These are phyloP conservation scores for Drosophila koepferae DNA, from an alignment of 2,888 invertebrate genomes.

Conservation along the genomic window DNA sequence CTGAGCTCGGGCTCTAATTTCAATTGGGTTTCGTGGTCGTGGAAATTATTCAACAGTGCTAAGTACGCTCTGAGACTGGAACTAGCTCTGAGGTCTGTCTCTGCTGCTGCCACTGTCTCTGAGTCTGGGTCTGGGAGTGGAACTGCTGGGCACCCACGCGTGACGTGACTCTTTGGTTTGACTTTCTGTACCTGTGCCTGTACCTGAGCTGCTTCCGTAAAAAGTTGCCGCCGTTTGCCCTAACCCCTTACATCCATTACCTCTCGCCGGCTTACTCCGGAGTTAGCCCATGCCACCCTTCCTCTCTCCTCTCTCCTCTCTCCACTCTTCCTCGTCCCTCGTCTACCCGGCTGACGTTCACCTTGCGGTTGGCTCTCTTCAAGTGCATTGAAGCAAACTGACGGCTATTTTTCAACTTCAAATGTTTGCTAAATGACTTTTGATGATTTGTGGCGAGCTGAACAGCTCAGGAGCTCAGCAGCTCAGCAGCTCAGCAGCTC, in stretches of 20 bases:
- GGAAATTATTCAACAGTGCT: conserved; percentile 80
- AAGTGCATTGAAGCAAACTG: conserved; percentile 81
- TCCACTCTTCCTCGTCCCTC: neutral
- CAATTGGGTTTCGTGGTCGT: conserved; percentile 80
- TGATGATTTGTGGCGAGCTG: conserved; percentile 77
- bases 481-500: conserved; percentile 19
- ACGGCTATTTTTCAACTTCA: conserved; percentile 83
- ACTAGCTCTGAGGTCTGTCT: conserved; percentile 21
- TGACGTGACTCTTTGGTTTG: conserved; percentile 82
- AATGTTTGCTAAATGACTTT: conserved; percentile 83
- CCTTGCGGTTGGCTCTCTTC: conserved; percentile 74
- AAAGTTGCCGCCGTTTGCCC: conserved; percentile 67
- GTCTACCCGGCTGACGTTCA: conserved; percentile 22
- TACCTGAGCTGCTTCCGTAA: conserved; percentile 78
- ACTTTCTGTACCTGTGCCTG: conserved; percentile 68
- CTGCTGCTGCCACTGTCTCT: conserved; percentile 1
- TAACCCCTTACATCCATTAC: conserved; percentile 23
- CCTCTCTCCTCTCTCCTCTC: neutral
- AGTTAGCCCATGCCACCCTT: conserved; percentile 6
- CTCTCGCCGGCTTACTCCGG: conserved; percentile 11
- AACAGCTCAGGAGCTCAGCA: conserved; percentile 20
- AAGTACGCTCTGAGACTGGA: conserved; percentile 66
- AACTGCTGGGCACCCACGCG: conserved; percentile 75
- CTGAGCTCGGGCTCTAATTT: conserved; percentile 75
- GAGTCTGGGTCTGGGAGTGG: conserved; percentile 36